Conservation (phyloP, 2,797 vertebrate genomes). For the Eulemur albifrons region DNA sequence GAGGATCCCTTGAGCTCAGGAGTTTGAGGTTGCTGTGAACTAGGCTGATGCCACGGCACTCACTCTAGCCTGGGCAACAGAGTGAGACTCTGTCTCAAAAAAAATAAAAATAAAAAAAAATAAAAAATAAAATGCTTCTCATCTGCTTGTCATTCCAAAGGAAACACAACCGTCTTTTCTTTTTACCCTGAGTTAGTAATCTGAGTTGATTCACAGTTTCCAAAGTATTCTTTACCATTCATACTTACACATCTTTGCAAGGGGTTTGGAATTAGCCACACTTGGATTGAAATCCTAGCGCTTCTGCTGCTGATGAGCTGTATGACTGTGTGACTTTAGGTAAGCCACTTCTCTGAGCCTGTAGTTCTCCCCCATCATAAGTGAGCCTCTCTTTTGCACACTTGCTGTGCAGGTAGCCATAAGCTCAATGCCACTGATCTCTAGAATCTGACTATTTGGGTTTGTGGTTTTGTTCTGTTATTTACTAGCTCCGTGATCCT, state of each 20-base stretch:
- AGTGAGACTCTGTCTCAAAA: no score
- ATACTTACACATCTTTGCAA: neutral
- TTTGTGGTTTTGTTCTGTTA: neutral
- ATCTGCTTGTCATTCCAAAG: neutral
- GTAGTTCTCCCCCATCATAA: neutral
- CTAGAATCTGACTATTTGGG: neutral
- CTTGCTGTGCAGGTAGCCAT: neutral
- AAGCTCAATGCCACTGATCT: neutral
- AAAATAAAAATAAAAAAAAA: no score
- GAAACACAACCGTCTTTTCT: neutral
- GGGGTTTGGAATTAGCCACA: neutral
- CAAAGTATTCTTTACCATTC: neutral
- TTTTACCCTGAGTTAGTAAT: neutral
- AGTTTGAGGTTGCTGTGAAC: no score
- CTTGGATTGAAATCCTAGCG: neutral
- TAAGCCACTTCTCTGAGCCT: neutral
- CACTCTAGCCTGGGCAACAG: no score
- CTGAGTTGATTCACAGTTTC: neutral
- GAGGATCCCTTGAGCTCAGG: no score
- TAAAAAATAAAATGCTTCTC: neutral
- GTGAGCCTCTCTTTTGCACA: neutral
- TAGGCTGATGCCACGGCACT: no score
- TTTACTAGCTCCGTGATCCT: neutral
- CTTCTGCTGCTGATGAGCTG: neutral
- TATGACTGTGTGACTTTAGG: neutral